Evolutionary conservation across 2,888 invertebrate species (phyloP), one percentile per base, ranked within the genome.

Genomic region (Heliconius ethilla): DNA sequence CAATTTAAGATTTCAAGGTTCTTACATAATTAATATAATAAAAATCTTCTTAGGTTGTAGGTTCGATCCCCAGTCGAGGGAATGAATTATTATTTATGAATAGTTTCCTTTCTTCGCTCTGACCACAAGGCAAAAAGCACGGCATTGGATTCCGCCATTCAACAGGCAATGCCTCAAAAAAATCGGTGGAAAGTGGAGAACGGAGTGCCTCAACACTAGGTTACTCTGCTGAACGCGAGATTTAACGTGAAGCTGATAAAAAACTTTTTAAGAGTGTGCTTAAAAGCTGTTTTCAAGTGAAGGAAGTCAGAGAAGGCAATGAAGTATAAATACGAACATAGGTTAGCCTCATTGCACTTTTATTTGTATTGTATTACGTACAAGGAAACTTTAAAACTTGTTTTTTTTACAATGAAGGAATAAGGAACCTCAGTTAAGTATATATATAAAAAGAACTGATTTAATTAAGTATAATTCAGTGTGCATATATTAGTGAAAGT

Each of bases 401-500:
- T 37, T 74, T 74, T 37, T 29, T 63, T 15, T 40, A 40, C 25
- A 37, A 37, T 45, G 3, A 40, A 45, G 27, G 27, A 29, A 62
- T 62, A 40, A 37, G 63, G 63, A 40, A 74, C 37, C 10, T 15
- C 3, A 10, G n/a, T 7, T 13, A n/a, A 72, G 15, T 59, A 72
- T 59, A 55, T 59, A 72, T 59, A 55, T 72, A 72, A 72, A 59
- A 33, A 37, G 7, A 33, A 33, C 33, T 15, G 59, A 13, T 59
- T 59, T 59, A 13, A 51, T 51, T 7, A 51, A 15, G 1, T 33
- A 33, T 11, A n/a, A 33, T 9, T 59, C 55, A 72, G n/a, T 72
- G 72, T 72, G 29, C n/a, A 59, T 13, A n/a, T 59, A 33, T 33
- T 9, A 59, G 33, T 72, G 29, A 33, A 55, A 70, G 55, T 55